Evolutionary conservation across 2,888 invertebrate genomes (phyloP).

Genomic region (Caenorhabditis wallacei): DNA sequence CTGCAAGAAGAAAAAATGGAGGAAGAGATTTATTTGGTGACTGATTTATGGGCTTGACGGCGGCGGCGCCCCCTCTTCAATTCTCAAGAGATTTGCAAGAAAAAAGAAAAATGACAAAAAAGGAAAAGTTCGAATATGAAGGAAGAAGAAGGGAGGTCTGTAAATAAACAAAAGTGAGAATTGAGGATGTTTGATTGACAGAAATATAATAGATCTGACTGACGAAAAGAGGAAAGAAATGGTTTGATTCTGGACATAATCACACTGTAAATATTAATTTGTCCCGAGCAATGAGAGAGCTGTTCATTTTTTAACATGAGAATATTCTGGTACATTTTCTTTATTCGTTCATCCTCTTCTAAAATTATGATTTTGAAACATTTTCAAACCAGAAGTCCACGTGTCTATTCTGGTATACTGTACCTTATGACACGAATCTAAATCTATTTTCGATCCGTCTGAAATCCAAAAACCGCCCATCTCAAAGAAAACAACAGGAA

Average conservation of each 20-base stretch:
- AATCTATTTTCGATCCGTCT: neutral
- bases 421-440: neutral
- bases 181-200: neutral
- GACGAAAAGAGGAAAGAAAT: neutral
- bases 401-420: neutral
- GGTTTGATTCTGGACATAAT: too few species aligned
- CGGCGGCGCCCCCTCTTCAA: slow-evolving; percentile 27
- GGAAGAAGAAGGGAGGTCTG: slow-evolving; percentile 8
- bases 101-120: slow-evolving; percentile 5
- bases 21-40: slow-evolving; percentile 55
- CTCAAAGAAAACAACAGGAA: slow-evolving; percentile 37
- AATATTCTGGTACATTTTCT: too few species aligned
- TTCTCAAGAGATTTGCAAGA: slow-evolving; percentile 26
- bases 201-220: neutral
- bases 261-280: too few species aligned
- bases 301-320: too few species aligned
- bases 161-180: neutral
- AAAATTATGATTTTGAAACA: too few species aligned
- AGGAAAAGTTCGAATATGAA: slow-evolving; percentile 37
- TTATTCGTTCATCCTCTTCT: too few species aligned
- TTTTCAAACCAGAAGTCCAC: too few species aligned
- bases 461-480: slow-evolving; percentile 16
- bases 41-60: slow-evolving; percentile 47
- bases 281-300: too few species aligned
- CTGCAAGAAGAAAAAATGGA: slow-evolving; percentile 30